Evolutionary conservation across 2,888 invertebrate species (phyloP), one percentile per base, ranked within the genome.

Genomic region (Andrena bucephala): DNA sequence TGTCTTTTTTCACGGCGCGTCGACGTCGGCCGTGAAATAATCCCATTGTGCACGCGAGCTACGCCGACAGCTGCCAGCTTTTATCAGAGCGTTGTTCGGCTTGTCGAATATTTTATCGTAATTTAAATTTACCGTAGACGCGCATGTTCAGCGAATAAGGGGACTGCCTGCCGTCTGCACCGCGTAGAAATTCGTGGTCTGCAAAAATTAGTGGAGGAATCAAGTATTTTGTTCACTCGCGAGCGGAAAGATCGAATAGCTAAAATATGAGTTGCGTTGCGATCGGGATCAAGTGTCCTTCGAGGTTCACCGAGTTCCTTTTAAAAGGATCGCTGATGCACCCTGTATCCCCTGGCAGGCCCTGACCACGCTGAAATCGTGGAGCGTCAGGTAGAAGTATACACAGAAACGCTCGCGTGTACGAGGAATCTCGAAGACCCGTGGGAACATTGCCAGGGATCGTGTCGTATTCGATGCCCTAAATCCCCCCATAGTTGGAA

Each of bases 401-500:
- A 73, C 70, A 77, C 70, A 80, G 74, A 71, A 69, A 60, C 59
- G 70, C 72, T 85, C 72, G 87, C 85, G 85, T 87, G 87, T 84
- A 50, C 69, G 72, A 85, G 68, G 75, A 73, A 87, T 81, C 79
- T 73, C 66, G 75, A 85, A 87, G 81, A 87, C 77, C 42, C 87
- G 87, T 87, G 87, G 87, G 87, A 87, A 84, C 83, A 69, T 74
- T 70, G 77, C 7, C 52, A 36, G 36, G 57, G 67, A 83, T 80
- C 80, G 75, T 66, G 50, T 71, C 60, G 59, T 75, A 67, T 29
- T 52, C 75, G 31, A 50, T 69, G 63, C 57, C 68, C 65, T 52
- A 75, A 66, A 78, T 74, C 59, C 59, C 24, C 29, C 48, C 59
- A 20, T 42, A 60, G 52, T 24, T 48, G 60, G 69, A 80, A 78